Base-by-base conservation (phyloP, 2,888 invertebrate genomes). In the Tachina lurida region DNA sequence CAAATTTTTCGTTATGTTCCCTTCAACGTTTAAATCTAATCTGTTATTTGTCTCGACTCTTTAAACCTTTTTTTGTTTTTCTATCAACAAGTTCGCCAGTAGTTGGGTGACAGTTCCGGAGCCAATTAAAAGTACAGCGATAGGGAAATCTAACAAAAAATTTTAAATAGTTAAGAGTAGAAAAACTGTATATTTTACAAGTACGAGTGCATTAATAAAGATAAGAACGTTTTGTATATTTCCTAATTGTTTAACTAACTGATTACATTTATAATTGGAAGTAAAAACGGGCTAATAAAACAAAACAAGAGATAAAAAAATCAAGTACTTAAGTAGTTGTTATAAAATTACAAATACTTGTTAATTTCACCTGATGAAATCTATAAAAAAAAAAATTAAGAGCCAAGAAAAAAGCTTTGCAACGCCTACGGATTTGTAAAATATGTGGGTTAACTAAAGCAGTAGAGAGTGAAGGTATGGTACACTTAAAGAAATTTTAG, bases 171-270 rank as follows among this genome's bases (percentile, higher is more conserved):
- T 5, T 31, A 54, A 63, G 54, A 19, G 60, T 62, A 43, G 17
- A 60, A 60, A 58, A 45, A 67, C 31, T 63, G 17, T 54, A 22
- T 52, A 45, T 54, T 63, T 63, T 45, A 75, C 45, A 70, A 60
- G 65, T 76, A 41, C 45, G 63, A 60, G 65, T 76, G 19, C 15
- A 39, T 73, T 43, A 43, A 67, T n/a, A 39, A 47, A 70, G 86
- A 79, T 81, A 84, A 82, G 80, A 78, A 73, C 47, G 2, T 73
- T 47, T 54, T 71, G 15, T 47, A 45, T 49, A 63, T 75, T 58
- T 81, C 78, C 49, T 82, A 82, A 84, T 79, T 82, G 63, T 56
- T 82, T 79, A 79, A 79, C 74, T 31, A 71, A 73, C 71, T 62
- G 79, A 79, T 83, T 74, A 75, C 19, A 19, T 74, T 39, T 49